Percentiles rank a stretch among this genome's conserved stretches.
phyloP scores from a whole-genome alignment of 2,113 vertebrate genomes.

The Heterotis niloticus region DNA sequence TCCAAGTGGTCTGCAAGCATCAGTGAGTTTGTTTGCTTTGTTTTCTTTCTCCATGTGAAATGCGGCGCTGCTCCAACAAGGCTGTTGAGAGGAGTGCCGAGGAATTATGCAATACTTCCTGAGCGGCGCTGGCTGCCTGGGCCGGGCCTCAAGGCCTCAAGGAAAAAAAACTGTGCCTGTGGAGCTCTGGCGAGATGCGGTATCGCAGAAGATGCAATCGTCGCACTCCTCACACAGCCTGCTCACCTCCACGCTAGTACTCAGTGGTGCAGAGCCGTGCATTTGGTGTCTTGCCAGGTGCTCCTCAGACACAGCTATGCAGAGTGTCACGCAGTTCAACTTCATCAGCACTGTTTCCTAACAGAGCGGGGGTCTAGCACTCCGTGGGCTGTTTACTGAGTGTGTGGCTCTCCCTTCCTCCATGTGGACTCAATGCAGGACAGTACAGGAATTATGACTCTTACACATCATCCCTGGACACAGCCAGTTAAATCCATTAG shows the following conservation, averaged over 20 bases:
- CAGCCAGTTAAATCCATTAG: background rate
- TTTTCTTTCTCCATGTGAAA: background rate
- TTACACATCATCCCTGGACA: background rate
- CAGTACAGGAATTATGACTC: background rate
- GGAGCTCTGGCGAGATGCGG: too few relatives aligned
- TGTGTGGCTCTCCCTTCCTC: too few relatives aligned
- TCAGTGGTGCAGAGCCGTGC: too few relatives aligned
- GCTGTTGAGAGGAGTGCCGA: background rate
- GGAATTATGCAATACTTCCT: background rate
- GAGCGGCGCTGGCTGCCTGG: background rate
- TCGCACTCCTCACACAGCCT: too few relatives aligned
- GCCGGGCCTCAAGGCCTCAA: background rate
- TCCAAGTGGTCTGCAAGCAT: too few relatives aligned
- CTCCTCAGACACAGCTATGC: background rate
- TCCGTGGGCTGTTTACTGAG: background rate
- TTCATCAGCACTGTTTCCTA: background rate
- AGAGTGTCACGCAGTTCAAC: background rate
- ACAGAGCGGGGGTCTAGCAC: background rate
- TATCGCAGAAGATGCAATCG: too few relatives aligned
- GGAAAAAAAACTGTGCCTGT: background rate
- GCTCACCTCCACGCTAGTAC: too few relatives aligned
- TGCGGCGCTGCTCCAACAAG: background rate
- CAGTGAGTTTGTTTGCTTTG: background rate
- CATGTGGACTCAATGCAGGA: too few relatives aligned
- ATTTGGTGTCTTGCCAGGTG: background rate